Evolutionary conservation across 2,113 vertebrate species (phyloP).

Genomic region (Tachysurus fulvidraco): DNA sequence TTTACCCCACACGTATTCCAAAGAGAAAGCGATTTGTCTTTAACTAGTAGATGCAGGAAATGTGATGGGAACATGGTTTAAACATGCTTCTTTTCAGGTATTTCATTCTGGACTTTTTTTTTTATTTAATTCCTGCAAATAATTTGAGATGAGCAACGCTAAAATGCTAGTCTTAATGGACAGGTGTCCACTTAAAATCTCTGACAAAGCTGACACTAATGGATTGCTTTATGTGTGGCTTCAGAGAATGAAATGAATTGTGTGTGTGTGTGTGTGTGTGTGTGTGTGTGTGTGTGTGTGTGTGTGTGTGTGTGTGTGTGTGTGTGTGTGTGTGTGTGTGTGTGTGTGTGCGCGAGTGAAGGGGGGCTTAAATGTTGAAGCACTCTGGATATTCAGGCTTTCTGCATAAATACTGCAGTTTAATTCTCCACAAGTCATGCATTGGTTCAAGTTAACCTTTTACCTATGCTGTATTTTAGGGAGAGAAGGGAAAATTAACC

Average conservation of each 20-base stretch:
- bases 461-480: conserved; percentile 56
- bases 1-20: background rate
- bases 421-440: conserved; percentile 67
- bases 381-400: conserved; percentile 65
- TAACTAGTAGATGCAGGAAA: background rate
- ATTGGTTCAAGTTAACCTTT: conserved; percentile 66
- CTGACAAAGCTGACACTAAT: conserved; percentile 78
- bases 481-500: conserved; percentile 63
- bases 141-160: conserved; percentile 70
- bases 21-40: background rate
- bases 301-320: conserved; percentile 19
- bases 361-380: conserved; percentile 72
- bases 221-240: conserved; percentile 79
- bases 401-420: conserved; percentile 71
- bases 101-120: conserved; percentile 67
- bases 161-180: conserved; percentile 75
- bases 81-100: conserved; percentile 28
- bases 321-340: conserved; percentile 22
- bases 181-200: conserved; percentile 81
- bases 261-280: conserved; percentile 18
- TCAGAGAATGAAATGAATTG: conserved; percentile 76
- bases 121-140: conserved; percentile 74
- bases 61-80: background rate
- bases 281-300: conserved; percentile 28
- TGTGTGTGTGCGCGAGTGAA: conserved; percentile 17